These are phyloP conservation scores for Nothobranchius furzeri DNA, from an alignment of 2,113 vertebrate genomes.

Conservation along the genomic window DNA sequence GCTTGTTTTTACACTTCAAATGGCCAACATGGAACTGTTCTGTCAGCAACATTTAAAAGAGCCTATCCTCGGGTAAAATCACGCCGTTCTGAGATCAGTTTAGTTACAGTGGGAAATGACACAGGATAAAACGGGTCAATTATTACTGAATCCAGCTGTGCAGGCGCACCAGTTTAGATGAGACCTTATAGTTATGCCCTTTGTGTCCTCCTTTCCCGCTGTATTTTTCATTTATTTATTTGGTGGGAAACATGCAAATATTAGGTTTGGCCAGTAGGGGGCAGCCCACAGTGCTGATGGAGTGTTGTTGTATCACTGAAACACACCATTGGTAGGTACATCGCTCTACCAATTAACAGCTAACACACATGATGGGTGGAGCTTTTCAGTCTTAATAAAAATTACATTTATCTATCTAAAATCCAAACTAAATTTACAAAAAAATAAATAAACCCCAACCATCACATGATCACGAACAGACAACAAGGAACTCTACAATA, in stretches of 20 bases:
- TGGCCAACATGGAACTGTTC: slow-evolving; percentile 50
- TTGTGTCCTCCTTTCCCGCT: slow-evolving; percentile 62
- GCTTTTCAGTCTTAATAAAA: slow-evolving; percentile 10
- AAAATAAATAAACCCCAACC: slow-evolving; percentile 49
- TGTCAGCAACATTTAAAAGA: slow-evolving; percentile 30
- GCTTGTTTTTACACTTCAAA: slow-evolving; percentile 56
- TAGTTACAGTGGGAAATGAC: slow-evolving; percentile 59
- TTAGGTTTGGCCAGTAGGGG: slow-evolving; percentile 29
- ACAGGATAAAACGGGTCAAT: slow-evolving; percentile 6
- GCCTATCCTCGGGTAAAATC: slow-evolving; percentile 9
- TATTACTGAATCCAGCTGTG: slow-evolving; percentile 7
- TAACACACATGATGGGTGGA: slow-evolving; percentile 45
- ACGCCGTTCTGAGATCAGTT: slow-evolving; percentile 30
- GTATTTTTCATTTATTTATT: slow-evolving; percentile 7
- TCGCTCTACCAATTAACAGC: slow-evolving; percentile 51
- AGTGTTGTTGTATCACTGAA: slow-evolving; percentile 46
- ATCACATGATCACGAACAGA: slow-evolving; percentile 43
- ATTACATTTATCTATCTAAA: not conserved
- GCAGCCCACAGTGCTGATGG: slow-evolving; percentile 34
- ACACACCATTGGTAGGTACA: slow-evolving; percentile 56
- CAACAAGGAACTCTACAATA: slow-evolving; percentile 44
- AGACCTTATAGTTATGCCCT: not conserved
- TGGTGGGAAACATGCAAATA: slow-evolving; percentile 46
- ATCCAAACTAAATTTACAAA: not conserved
- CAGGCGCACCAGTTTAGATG: not conserved